Base-by-base conservation (phyloP, 2,797 vertebrate genomes). In the Peromyscus melanophrys region DNA sequence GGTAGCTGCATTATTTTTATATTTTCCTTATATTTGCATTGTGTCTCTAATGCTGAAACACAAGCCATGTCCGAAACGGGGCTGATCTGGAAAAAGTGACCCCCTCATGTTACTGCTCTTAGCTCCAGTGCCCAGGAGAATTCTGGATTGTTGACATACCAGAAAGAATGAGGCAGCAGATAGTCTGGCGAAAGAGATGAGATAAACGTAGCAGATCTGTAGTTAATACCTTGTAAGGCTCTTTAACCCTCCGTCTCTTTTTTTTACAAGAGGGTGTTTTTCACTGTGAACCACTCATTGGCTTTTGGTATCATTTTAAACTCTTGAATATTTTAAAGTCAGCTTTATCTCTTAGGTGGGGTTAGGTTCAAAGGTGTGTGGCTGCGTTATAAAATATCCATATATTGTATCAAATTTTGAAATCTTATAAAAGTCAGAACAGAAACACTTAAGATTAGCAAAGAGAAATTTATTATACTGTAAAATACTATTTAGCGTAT, bases 111-210 rank as follows among this genome's bases (percentile, higher is more conserved):
- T 96, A 83, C 59, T 89, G 31, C 67, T 31, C 3, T 96, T 97
- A 91, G 92, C 85, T 94, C 65, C 86, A 90, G 84, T 52, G 40
- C 23, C 55, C 97, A 95, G 92, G 81, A 94, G 92, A 91, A 76
- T 93, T 97, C 97, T 89, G 94, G 75, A 92, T 98, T 98, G 98
- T 93, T 98, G 90, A 97, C 93, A 96, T 93, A 90, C 65, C 83
- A 97, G 61, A 90, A 78, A 69, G 95, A 92, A 49, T 29, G 89
- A 93, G 49, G 43, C 92, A 86, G 17, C 49, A 89, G 88, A 95
- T 83, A 89, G 94, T 40, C 65, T 96, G 94, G 76, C 78, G 49
- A 90, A 96, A 40, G 75, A 55, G 61, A 37, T 46, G 21, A 96
- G 65, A 90, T 94, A 49, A 52, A 34, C 65, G 55, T n/a, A 46